Conservation (phyloP, 2,113 vertebrate genomes). For the Platycercus adscitus region DNA sequence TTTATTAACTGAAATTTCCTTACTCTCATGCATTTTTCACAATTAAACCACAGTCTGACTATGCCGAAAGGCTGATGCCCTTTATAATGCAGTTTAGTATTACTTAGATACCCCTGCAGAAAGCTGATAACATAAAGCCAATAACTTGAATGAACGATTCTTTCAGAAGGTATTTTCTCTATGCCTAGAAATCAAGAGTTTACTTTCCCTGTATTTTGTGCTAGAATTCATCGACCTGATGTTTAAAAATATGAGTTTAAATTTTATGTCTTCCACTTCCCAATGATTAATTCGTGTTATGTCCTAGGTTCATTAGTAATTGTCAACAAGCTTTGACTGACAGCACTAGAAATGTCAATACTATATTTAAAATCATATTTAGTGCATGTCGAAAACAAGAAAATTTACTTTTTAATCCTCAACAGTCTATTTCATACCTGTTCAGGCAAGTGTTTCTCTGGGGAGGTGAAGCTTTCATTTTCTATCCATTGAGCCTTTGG, state of each 20-base stretch:
- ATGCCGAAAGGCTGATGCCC: not conserved
- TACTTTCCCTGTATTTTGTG: not conserved
- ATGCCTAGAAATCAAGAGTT: not conserved
- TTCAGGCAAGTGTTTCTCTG: not conserved
- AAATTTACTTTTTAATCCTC: not conserved
- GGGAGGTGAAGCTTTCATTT: not conserved
- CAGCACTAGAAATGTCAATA: not conserved
- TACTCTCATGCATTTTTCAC: not conserved
- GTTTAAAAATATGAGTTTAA: not conserved
- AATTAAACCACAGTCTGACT: not conserved
- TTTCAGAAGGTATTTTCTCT: not conserved
- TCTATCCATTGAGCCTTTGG: not conserved
- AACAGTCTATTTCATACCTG: not conserved
- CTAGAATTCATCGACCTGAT: not conserved
- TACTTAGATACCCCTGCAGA: not conserved
- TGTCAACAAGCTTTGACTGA: not conserved
- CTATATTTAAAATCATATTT: not conserved
- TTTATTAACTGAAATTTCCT: not conserved
- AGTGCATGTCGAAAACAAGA: not conserved
- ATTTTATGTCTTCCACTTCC: not conserved
- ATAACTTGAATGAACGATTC: not conserved
- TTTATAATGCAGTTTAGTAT: not conserved
- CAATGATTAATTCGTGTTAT: not conserved
- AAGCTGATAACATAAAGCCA: not conserved
- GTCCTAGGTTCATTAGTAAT: not conserved